These are phyloP conservation scores for Heliopora coerulea DNA, from an alignment of 92 coral and sea anemone species.

Conservation along the genomic window DNA sequence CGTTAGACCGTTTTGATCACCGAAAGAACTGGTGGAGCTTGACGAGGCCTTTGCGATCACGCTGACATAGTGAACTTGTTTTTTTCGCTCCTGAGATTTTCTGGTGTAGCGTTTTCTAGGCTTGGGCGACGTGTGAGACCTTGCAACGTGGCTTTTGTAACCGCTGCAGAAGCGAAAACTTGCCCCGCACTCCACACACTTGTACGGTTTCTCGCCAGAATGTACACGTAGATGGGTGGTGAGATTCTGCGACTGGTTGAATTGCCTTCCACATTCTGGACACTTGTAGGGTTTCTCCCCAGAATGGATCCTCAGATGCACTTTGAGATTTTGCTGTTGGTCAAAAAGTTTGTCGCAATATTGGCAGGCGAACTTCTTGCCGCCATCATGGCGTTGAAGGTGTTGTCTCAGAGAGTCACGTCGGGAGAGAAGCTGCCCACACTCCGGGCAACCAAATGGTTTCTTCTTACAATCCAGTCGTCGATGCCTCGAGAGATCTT, in stretches of 20 bases:
- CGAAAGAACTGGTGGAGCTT: neutral
- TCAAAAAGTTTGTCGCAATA: constrained; percentile 22
- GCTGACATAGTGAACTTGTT: constrained; percentile 28
- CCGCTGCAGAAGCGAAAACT: constrained; percentile 32
- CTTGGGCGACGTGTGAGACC: neutral
- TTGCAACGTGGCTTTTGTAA: constrained; percentile 5
- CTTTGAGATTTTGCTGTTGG: constrained; percentile 31
- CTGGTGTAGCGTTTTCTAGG: too few species aligned
- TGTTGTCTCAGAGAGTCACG: constrained; percentile 30
- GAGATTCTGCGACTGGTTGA: constrained; percentile 29
- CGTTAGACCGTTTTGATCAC: too few species aligned
- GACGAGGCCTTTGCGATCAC: constrained; percentile 23
- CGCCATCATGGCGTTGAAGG: constrained; percentile 26
- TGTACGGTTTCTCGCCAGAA: constrained; percentile 21
- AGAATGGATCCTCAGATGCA: constrained; percentile 22
- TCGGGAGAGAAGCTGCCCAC: constrained; percentile 29
- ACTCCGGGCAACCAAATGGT: constrained; percentile 32
- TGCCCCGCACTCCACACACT: constrained; percentile 10
- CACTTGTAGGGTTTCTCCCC: constrained; percentile 20
- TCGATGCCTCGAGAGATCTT: constrained; percentile 23
- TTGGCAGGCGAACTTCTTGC: constrained; percentile 22
- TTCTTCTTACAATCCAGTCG: constrained; percentile 27
- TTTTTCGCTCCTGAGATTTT: too few species aligned
- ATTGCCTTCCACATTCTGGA: constrained; percentile 25
- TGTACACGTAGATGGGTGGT: constrained; percentile 33